Base-by-base conservation (phyloP, 2,888 invertebrate species). In the Penaeus monodon region DNA sequence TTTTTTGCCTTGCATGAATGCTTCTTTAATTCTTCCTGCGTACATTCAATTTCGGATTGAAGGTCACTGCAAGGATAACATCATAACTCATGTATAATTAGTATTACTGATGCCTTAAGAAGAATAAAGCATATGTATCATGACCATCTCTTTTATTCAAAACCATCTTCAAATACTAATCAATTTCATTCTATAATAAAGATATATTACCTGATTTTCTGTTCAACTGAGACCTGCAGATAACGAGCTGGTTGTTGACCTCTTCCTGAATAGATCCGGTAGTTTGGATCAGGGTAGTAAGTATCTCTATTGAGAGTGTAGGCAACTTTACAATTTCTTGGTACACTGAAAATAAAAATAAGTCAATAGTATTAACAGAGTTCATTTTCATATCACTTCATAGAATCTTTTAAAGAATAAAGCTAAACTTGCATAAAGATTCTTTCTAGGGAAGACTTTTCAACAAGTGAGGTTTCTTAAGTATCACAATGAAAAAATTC, bases 201-300 rank as follows among this genome's bases (percentile, higher is more conserved):
- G 20, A 4, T 14, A n/a, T 44, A 80, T 73, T 73, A 90, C 90
- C 73, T 83, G 24, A 88, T 33, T 81, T 63, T 84, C 27, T 90
- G 79, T 77, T 88, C 74, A n/a, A 90, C 85, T 27, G 90, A 89
- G 12, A 88, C 86, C 57, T 90, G 89, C 49, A 90, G 79, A 57
- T 66, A 89, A 20, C 81, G 82, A 17, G 88, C 84, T 33, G 76
- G 86, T 27, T 44, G 63, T 24, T 85, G 22, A 24, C 89, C 89
- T 63, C 49, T 66, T n/a, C 89, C 89, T 33, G 86, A 84, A 92
- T 96, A 97, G 91, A 95, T 94, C 91, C 95, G 94, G 93, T 96
- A 97, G 92, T 94, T 94, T 29, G 97, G 97, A 91, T 95, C 95
- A 4, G 97, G 96, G 92, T 93, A 94, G 93, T 95, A 96, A 91